Evolutionary conservation across 64 coral and sea anemone species (phyloP).

Genomic region (Exaiptasia diaphana): DNA sequence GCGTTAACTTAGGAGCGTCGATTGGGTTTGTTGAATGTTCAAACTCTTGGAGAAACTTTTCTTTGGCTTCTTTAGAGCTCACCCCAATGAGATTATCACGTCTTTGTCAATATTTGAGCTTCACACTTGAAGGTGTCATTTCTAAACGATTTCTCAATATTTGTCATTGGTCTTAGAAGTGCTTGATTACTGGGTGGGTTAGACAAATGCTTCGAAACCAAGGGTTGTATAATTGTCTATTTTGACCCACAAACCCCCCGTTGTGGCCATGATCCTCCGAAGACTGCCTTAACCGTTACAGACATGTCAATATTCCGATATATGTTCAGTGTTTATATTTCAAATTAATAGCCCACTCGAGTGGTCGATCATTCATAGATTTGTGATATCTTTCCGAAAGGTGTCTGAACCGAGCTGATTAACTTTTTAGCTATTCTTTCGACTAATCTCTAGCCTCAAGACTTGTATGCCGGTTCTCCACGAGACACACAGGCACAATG

Average conservation of each 20-base stretch:
- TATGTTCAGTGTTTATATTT: too few species aligned
- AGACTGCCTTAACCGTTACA: background rate
- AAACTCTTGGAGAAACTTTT: background rate
- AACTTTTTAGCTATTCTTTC: too few species aligned
- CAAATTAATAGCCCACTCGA: too few species aligned
- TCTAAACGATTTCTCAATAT: slow-evolving; percentile 84
- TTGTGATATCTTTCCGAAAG: too few species aligned
- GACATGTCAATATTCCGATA: background rate
- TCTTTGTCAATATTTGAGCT: slow-evolving; percentile 82
- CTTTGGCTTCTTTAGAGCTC: slow-evolving; percentile 1
- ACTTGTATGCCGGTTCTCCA: too few species aligned
- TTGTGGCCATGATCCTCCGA: background rate
- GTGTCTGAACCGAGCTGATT: too few species aligned
- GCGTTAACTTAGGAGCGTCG: background rate
- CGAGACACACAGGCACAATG: too few species aligned
- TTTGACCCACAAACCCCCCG: slow-evolving; percentile 89
- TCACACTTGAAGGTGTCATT: slow-evolving; percentile 55
- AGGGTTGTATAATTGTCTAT: slow-evolving; percentile 98
- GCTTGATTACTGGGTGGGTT: slow-evolving; percentile 93
- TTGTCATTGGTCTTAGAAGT: slow-evolving; percentile 85
- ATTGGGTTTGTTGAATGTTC: background rate
- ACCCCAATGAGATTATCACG: slow-evolving; percentile 73
- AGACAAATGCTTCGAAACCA: slow-evolving; percentile 72
- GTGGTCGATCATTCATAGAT: too few species aligned
- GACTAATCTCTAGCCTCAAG: too few species aligned